Percentiles rank a stretch among this genome's conserved stretches.
These are phyloP conservation scores for Argopecten irradians DNA, from an alignment of 1,140 invertebrate species.

Conservation along the genomic window DNA sequence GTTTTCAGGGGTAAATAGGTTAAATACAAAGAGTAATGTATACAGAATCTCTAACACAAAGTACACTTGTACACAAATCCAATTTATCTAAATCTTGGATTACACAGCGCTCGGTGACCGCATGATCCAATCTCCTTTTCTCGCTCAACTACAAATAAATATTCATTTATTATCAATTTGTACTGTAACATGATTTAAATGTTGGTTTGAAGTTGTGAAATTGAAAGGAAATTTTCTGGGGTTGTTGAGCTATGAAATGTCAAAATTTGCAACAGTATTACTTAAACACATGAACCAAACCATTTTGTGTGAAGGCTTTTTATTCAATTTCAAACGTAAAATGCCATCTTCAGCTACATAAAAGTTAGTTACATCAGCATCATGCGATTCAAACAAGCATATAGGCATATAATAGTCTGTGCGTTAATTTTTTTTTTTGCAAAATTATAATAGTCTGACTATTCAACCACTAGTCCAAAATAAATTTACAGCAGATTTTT, in stretches of 20 bases:
- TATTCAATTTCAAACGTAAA: not conserved
- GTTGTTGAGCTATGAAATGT: not conserved
- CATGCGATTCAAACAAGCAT: too few species aligned
- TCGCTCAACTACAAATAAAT: not conserved
- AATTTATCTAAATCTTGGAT: not conserved
- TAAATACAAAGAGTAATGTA: not conserved
- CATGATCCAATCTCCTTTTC: not conserved
- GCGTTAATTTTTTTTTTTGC: too few species aligned
- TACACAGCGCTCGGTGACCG: not conserved
- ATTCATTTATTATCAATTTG: constrained; percentile 5
- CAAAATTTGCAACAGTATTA: not conserved
- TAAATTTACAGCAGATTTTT: too few species aligned
- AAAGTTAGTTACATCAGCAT: too few species aligned
- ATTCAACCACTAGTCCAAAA: too few species aligned
- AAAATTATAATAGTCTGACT: too few species aligned
- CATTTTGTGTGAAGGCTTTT: not conserved
- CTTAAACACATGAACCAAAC: too few species aligned
- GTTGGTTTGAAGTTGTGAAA: not conserved
- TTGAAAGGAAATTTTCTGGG: not conserved
- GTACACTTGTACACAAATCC: not conserved
- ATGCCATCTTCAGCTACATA: too few species aligned
- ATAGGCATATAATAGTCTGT: too few species aligned
- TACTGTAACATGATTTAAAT: not conserved
- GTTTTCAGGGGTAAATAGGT: not conserved
- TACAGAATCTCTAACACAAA: not conserved